Percentiles rank a stretch among this genome's conserved stretches.
These are phyloP conservation scores for Teleopsis dalmanni DNA, from an alignment of 1,140 invertebrate species.

Conservation along the genomic window DNA sequence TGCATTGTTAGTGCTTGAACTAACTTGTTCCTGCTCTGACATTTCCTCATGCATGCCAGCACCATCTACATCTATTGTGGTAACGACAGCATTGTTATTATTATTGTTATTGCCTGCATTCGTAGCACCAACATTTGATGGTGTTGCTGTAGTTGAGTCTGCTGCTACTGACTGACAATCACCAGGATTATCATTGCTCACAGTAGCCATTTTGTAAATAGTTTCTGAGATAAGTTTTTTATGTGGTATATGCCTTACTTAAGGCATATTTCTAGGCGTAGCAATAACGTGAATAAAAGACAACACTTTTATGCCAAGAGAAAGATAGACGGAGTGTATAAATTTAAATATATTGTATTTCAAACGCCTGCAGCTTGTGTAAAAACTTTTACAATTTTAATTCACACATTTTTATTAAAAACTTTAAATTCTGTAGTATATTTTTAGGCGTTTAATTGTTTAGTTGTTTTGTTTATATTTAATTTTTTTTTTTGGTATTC, in stretches of 20 bases:
- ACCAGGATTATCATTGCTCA: conserved; percentile 27
- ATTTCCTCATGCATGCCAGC: no score
- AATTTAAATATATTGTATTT: no score
- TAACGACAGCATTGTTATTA: conserved; percentile 26
- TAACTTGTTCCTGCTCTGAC: conserved; percentile 11
- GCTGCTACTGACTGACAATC: conserved; percentile 24
- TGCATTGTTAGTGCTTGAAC: conserved; percentile 5
- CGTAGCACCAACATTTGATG: not conserved
- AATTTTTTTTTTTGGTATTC: not conserved
- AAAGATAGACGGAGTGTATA: no score
- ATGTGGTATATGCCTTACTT: no score
- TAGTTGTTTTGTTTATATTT: not conserved
- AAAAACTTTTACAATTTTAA: no score
- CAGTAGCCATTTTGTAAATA: conserved; percentile 14
- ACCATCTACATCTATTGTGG: conserved; percentile 17
- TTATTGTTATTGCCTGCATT: not conserved
- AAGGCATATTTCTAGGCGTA: no score
- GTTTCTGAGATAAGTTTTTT: no score
- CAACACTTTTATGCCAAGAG: no score
- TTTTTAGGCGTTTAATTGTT: conserved; percentile 2
- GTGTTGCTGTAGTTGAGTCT: conserved; percentile 15
- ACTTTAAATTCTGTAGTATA: not conserved
- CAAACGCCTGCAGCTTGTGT: no score
- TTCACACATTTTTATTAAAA: no score
- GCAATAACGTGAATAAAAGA: no score